Evolutionary conservation across 2,888 invertebrate species (phyloP).

Genomic region (Marronus borbonicus): DNA sequence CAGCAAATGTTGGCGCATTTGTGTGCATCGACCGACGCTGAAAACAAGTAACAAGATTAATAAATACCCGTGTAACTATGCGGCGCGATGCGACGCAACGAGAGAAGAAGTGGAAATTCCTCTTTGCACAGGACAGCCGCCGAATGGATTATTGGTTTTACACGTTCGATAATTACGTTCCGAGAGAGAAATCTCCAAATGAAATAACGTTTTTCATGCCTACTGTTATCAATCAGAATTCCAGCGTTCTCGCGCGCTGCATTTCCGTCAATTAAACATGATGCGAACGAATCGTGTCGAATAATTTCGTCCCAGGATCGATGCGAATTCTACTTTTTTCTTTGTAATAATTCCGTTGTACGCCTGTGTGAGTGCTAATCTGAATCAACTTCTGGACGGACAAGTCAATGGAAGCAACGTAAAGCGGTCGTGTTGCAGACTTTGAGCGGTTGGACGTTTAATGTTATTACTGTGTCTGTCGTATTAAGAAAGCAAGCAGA

Average conservation of each 20-base stretch:
- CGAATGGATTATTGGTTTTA: constrained; percentile 25
- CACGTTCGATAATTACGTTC: constrained; percentile 27
- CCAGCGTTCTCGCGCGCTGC: not conserved
- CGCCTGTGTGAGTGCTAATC: too few relatives aligned
- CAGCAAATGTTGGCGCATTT: constrained; percentile 31
- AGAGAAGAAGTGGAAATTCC: constrained; percentile 18
- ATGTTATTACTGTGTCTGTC: too few relatives aligned
- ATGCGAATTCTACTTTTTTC: too few relatives aligned
- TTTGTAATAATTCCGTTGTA: too few relatives aligned
- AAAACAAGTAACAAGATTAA: constrained; percentile 7
- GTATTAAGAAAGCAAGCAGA: too few relatives aligned
- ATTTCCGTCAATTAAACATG: constrained; percentile 2
- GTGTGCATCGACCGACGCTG: not conserved
- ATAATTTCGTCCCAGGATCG: not conserved
- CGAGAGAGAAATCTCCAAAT: constrained; percentile 2
- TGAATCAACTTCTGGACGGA: too few relatives aligned
- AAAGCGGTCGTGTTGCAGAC: too few relatives aligned
- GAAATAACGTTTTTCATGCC: constrained; percentile 17
- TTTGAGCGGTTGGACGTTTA: too few relatives aligned
- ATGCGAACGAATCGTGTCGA: not conserved
- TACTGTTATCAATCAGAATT: constrained; percentile 24
- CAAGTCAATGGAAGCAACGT: too few relatives aligned
- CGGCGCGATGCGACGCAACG: constrained; percentile 1
- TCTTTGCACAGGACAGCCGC: constrained; percentile 19
- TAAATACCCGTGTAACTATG: constrained; percentile 18